Evolutionary conservation across 1,140 invertebrate species (phyloP).

Genomic region (Theocolax elegans): DNA sequence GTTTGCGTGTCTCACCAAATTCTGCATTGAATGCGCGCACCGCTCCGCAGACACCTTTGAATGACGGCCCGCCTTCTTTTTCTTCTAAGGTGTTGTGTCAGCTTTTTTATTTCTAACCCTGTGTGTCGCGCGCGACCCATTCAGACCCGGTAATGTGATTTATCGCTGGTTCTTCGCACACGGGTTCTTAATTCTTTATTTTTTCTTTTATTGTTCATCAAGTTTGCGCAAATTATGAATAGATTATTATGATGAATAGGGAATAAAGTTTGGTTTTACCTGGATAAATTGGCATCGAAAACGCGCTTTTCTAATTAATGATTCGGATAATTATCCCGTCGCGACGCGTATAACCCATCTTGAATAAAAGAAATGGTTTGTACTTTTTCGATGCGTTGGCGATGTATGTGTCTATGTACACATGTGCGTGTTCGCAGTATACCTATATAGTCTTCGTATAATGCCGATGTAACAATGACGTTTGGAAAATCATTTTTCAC

Average conservation of each 20-base stretch:
- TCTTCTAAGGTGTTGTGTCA: conserved; percentile 24
- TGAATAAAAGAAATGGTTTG: not conserved
- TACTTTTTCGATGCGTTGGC: not conserved
- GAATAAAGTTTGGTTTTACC: conserved; percentile 24
- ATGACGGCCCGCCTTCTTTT: conserved; percentile 31
- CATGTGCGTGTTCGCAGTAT: no score
- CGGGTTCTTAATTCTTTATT: not conserved
- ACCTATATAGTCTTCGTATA: no score
- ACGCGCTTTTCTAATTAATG: conserved; percentile 1
- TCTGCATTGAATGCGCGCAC: conserved; percentile 33
- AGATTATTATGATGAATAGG: conserved; percentile 21
- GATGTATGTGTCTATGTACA: no score
- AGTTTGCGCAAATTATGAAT: conserved; percentile 20
- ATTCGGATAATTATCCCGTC: conserved; percentile 20
- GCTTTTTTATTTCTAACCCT: conserved; percentile 5
- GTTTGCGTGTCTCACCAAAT: no score
- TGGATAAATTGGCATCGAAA: conserved; percentile 9
- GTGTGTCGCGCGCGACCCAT: not conserved
- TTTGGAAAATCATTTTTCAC: conserved; percentile 3
- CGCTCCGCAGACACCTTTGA: conserved; percentile 5
- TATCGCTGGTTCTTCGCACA: not conserved
- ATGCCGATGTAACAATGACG: not conserved
- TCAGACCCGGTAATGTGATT: conserved; percentile 11
- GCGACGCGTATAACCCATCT: not conserved
- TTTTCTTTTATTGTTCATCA: no score